Evolutionary conservation across 2,113 vertebrate species (phyloP), one percentile per base, ranked within the genome.

Genomic region (Jacana jacana): DNA sequence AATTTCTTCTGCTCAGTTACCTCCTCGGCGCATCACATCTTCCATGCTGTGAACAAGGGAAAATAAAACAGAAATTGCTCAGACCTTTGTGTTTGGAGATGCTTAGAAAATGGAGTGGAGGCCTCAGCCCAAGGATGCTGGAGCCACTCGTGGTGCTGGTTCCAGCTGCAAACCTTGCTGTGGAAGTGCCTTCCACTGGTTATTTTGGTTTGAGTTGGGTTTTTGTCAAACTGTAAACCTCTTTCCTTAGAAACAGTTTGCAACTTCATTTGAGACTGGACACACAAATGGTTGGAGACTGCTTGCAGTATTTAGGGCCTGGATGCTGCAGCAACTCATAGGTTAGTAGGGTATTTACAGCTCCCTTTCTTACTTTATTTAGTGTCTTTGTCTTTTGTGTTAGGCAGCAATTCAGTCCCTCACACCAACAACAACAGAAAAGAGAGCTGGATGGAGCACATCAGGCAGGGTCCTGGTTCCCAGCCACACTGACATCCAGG

Each of bases 1-100:
- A n/a, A 8, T 25, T 65, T 39, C 37, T 61, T 39, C 39, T 27
- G 57, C 51, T 58, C 40, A 7, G 6, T 46, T 30, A 30, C 37
- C 61, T 57, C 61, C 55, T 86, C 2, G 0, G n/a, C 20, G 16
- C 10, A 2, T 24, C 10, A 18, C 31, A 4, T n/a, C 63, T 63
- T 75, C 48, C 40, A 55, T 0, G 4, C 24, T 25, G 63, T 75
- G 83, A 64, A 94, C 80, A 44, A 27, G 60, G 42, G 23, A 65
- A 49, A 79, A 66, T 75, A 39, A 69, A 81, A 83, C 31, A 57
- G 57, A 51, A 85, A 64, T 19, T 30, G 49, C 52, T 64, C 64
- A 49, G 49, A 81, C 33, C 73, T 39, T 86, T 86, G 22, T 46
- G 27, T 73, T 71, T 55, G 78, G 72, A 71, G 64, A n/a, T n/a